A percentile compares a stretch with the other conserved stretches of the same genome.
phyloP scores from a whole-genome alignment of 2,888 invertebrate species.

The Drosophila pullipes region DNA sequence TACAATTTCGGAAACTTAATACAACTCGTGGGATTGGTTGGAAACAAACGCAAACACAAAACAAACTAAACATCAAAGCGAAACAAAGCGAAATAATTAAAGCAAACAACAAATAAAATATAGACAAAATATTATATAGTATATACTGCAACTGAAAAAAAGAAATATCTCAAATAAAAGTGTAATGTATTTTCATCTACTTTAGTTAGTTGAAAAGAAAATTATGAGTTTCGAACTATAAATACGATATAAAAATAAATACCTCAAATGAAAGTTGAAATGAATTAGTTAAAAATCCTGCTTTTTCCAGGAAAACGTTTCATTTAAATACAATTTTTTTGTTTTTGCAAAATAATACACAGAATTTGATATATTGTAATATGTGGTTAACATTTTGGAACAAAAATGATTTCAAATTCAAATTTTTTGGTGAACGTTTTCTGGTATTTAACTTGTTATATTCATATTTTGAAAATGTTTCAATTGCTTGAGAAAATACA shows the following conservation, averaged over 20 bases:
- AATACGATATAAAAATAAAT: no score
- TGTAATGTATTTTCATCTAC: no score
- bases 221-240: not conserved
- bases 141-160: no score
- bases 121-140: not conserved
- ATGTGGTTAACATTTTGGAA: not conserved
- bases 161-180: not conserved
- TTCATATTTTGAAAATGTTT: not conserved
- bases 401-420: not conserved
- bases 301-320: no score
- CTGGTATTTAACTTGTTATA: not conserved
- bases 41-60: slow-evolving; percentile 2
- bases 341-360: not conserved
- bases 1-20: not conserved
- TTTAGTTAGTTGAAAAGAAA: not conserved
- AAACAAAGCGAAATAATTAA: not conserved
- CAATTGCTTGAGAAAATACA: not conserved
- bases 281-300: no score
- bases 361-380: not conserved
- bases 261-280: no score
- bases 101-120: not conserved
- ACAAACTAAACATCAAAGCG: slow-evolving; percentile 5
- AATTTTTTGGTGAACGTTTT: not conserved
- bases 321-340: not conserved
- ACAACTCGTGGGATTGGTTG: not conserved